Conservation (phyloP, 2,113 vertebrate genomes). For the Plestiodon gilberti region DNA sequence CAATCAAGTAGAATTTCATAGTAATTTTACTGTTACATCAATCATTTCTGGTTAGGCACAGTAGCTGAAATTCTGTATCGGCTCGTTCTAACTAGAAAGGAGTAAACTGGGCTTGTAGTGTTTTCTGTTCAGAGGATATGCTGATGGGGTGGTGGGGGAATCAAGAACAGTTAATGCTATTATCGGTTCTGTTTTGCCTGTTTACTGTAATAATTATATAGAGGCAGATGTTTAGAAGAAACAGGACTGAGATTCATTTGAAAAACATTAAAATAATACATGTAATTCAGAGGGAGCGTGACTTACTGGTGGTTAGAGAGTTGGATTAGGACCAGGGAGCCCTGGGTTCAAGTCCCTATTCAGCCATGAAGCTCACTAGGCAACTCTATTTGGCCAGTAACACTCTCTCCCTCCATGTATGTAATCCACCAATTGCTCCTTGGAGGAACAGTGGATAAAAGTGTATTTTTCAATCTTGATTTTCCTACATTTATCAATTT, state of each 20-base stretch:
- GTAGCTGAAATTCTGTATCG: background rate
- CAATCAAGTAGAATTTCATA: background rate
- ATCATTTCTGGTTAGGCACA: background rate
- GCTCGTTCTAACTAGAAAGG: background rate
- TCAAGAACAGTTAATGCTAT: background rate
- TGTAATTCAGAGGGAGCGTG: too few relatives aligned
- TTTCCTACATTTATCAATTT: too few relatives aligned
- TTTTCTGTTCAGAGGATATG: background rate
- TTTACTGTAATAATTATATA: background rate
- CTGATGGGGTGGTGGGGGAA: background rate
- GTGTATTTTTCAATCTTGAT: too few relatives aligned
- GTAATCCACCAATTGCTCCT: too few relatives aligned
- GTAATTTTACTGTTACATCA: background rate
- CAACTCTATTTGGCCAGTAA: too few relatives aligned
- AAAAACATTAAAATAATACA: too few relatives aligned
- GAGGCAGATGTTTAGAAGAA: background rate
- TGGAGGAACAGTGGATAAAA: too few relatives aligned
- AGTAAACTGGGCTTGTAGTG: background rate
- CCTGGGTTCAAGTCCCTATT: too few relatives aligned
- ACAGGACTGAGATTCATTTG: background rate
- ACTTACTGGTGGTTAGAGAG: too few relatives aligned
- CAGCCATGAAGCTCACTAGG: too few relatives aligned
- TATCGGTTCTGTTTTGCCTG: background rate
- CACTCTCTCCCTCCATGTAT: too few relatives aligned
- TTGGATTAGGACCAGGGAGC: too few relatives aligned